Base-by-base conservation (phyloP, 2,797 vertebrate genomes). In the Eleutherodactylus coqui region DNA sequence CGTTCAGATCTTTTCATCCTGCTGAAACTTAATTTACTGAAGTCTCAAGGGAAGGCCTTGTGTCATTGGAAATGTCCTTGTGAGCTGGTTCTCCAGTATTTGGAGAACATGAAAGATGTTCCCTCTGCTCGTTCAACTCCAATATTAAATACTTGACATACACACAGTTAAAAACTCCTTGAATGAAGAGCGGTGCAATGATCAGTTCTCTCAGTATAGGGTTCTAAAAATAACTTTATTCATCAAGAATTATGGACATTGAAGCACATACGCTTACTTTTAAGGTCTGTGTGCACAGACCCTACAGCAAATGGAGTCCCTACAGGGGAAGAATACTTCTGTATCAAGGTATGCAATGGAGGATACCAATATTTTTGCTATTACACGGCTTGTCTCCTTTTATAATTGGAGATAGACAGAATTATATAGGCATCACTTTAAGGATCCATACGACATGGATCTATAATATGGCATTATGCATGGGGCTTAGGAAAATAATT, bases 31-130 rank as follows among this genome's bases (percentile, higher is more conserved):
- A 55, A 72, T 72, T 82, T 72, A 32, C 51, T 73, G 67, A 41
- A 41, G 49, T 53, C 67, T 82, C 47, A 73, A 73, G 67, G 80
- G 67, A 82, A 73, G 47, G 62, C 73, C 80, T 82, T 9, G 64
- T 82, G 69, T 80, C 78, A 80, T 80, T 80, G 78, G 60, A 64
- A 29, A 47, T 45, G 78, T 80, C 78, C 41, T 80, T 80, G 78
- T 47, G 58, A 32, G 36, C 38, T 64, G 41, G 14, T 80, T 80
- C n/a, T 64, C 32, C 24, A 32, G 29, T 29, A 32, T 38, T 80
- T 24, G 58, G 41, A 47, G 29, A 49, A 21, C 78, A 67, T 76
- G 75, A 76, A 76, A 53, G 29, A 51, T 43, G 41, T 43, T 73
- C 38, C 24, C 47, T 51, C 16, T 47, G 16, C 8, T 19, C 9